A percentile compares a stretch with the other conserved stretches of the same genome.
phyloP scores from a whole-genome alignment of 1,140 invertebrate genomes.

The Lanistes nyassanus region DNA sequence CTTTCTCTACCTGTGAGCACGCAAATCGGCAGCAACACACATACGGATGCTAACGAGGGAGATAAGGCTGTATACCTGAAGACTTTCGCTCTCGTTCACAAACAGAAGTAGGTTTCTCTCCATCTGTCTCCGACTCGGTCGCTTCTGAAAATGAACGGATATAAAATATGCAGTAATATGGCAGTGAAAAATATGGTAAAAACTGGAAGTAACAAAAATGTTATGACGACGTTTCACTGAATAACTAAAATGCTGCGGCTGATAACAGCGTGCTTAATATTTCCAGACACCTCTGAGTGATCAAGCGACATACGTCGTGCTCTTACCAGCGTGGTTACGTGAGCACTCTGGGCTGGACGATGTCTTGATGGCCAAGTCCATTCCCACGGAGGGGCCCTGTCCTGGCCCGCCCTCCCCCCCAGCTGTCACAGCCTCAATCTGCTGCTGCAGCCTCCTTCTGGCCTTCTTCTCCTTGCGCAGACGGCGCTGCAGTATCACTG shows the following conservation, averaged over 20 bases:
- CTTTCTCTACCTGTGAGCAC: too few species aligned
- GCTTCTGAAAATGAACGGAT: neutral
- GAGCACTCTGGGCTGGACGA: conserved; percentile 11
- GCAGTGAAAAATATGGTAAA: too few species aligned
- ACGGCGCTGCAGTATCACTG: conserved; percentile 87
- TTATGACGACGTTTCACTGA: too few species aligned
- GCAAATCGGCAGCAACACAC: too few species aligned
- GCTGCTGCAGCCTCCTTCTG: conserved; percentile 83
- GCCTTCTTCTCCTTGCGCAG: conserved; percentile 86
- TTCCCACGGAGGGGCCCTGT: neutral
- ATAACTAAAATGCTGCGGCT: too few species aligned
- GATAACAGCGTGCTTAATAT: too few species aligned
- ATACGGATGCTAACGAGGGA: too few species aligned
- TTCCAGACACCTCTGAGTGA: neutral
- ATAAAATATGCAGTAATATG: too few species aligned
- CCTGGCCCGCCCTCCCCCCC: neutral
- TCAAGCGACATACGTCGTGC: neutral
- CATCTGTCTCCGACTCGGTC: conserved; percentile 3
- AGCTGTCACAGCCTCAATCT: conserved; percentile 74
- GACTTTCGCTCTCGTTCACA: conserved; percentile 12
- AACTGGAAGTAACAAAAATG: too few species aligned
- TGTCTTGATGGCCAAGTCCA: conserved; percentile 23
- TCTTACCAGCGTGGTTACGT: neutral
- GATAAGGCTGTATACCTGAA: conserved; percentile 5
- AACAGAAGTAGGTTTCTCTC: neutral